Percentiles rank a stretch among this genome's conserved stretches.
phyloP scores from a whole-genome alignment of 2,888 invertebrate species.

The Shargacucullia verbasci region DNA sequence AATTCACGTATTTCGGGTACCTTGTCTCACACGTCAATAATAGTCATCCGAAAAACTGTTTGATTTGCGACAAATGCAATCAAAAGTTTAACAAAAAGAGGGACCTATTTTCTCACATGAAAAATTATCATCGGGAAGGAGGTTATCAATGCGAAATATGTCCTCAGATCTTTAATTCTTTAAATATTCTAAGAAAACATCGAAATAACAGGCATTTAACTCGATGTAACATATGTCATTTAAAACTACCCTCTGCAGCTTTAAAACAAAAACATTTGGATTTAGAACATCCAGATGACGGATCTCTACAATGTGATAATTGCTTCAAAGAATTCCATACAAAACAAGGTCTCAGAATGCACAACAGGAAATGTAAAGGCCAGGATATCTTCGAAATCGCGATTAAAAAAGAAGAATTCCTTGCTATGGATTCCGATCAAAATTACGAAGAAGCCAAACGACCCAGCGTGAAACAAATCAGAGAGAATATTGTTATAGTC shows the following conservation, averaged over 20 bases:
- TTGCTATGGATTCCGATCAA: slow-evolving; percentile 75
- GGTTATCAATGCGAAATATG: slow-evolving; percentile 81
- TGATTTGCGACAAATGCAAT: slow-evolving; percentile 81
- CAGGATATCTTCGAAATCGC: slow-evolving; percentile 69
- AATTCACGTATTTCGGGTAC: slow-evolving; percentile 81
- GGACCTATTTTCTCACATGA: slow-evolving; percentile 82
- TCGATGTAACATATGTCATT: slow-evolving; percentile 76
- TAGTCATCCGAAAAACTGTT: slow-evolving; percentile 81
- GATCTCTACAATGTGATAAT: slow-evolving; percentile 77
- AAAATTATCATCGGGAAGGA: slow-evolving; percentile 84
- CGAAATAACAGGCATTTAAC: slow-evolving; percentile 79
- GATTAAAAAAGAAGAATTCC: slow-evolving; percentile 75
- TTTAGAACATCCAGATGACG: slow-evolving; percentile 82
- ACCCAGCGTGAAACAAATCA: slow-evolving; percentile 81
- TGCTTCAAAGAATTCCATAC: slow-evolving; percentile 83
- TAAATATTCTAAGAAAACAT: slow-evolving; percentile 82
- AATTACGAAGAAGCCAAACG: slow-evolving; percentile 72
- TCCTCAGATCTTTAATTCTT: slow-evolving; percentile 74
- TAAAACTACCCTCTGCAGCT: slow-evolving; percentile 79
- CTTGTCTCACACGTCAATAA: slow-evolving; percentile 82
- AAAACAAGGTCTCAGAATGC: slow-evolving; percentile 82
- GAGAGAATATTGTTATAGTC: slow-evolving; percentile 80
- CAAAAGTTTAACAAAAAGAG: slow-evolving; percentile 83
- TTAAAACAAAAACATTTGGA: slow-evolving; percentile 82
- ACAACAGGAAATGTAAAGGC: slow-evolving; percentile 77